Percentiles rank a stretch among this genome's conserved stretches.
Conservation (phyloP, 2,888 invertebrate genomes). For the Leucophora obtusa region DNA sequence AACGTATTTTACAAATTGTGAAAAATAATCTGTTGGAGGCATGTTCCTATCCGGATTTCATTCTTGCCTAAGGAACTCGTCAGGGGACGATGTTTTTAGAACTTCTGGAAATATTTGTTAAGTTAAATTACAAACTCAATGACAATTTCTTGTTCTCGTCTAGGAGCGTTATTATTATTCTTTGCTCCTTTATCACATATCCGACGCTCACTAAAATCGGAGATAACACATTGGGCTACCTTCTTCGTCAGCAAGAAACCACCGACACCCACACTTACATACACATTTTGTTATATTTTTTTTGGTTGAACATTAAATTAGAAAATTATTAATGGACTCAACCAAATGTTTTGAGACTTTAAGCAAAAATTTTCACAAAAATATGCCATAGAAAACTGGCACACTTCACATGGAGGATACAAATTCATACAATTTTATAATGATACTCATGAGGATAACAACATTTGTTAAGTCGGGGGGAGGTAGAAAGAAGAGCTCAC, state of each 20-base stretch:
- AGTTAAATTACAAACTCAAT: too few species aligned
- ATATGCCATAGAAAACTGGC: constrained; percentile 67
- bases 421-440: constrained; percentile 66
- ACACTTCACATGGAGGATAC: constrained; percentile 69
- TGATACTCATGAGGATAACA: constrained; percentile 75
- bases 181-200: too few species aligned
- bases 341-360: constrained; percentile 70
- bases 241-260: constrained; percentile 39
- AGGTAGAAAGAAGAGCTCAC: not conserved
- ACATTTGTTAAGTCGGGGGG: constrained; percentile 19
- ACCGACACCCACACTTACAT: constrained; percentile 4
- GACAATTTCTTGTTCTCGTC: too few species aligned
- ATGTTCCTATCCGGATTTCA: too few species aligned
- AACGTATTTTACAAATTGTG: too few species aligned
- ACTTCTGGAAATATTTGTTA: too few species aligned
- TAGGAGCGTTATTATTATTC: too few species aligned
- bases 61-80: too few species aligned
- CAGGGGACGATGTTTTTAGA: too few species aligned
- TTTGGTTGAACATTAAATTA: constrained; percentile 75
- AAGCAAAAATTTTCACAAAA: constrained; percentile 49
- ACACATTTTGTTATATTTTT: constrained; percentile 14
- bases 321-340: constrained; percentile 79
- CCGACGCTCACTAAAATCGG: too few species aligned
- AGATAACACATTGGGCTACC: too few species aligned
- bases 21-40: too few species aligned